These are phyloP conservation scores for Hofmannophila pseudospretella DNA, from an alignment of 2,888 invertebrate species.

Conservation along the genomic window DNA sequence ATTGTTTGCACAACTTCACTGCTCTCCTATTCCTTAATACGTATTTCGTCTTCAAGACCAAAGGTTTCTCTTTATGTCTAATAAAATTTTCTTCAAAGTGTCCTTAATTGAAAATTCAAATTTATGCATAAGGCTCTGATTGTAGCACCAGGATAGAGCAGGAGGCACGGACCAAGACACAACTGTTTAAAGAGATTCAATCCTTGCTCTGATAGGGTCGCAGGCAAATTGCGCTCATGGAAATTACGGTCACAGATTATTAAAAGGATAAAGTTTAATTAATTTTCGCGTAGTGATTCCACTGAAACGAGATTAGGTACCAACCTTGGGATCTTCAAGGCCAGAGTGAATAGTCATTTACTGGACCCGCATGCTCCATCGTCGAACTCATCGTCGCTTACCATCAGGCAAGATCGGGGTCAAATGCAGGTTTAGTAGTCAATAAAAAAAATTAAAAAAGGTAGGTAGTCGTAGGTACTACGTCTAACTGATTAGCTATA, in stretches of 20 bases:
- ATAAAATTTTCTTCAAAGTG: slow-evolving; percentile 76
- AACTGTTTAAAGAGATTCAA: slow-evolving; percentile 52
- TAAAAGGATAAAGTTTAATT: slow-evolving; percentile 49
- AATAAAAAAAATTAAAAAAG: no score
- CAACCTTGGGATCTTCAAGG: no score
- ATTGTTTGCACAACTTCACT: slow-evolving; percentile 25
- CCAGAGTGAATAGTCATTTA: no score
- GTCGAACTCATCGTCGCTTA: no score
- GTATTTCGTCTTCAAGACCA: slow-evolving; percentile 70
- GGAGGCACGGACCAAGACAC: slow-evolving; percentile 42
- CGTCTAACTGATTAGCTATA: no score
- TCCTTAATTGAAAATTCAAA: slow-evolving; percentile 77
- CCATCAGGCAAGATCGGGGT: no score
- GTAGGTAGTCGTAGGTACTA: no score
- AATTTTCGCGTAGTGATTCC: slow-evolving; percentile 30
- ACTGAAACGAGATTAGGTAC: slow-evolving; percentile 8
- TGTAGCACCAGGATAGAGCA: slow-evolving; percentile 49
- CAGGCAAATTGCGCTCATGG: slow-evolving; percentile 59
- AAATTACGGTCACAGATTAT: slow-evolving; percentile 56
- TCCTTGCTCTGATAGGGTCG: slow-evolving; percentile 45
- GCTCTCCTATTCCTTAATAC: slow-evolving; percentile 43
- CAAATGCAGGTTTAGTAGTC: no score
- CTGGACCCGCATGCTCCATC: no score
- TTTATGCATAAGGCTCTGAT: slow-evolving; percentile 77
- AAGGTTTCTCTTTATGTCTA: slow-evolving; percentile 75